Evolutionary conservation across 2,113 vertebrate species (phyloP), one percentile per base, ranked within the genome.

Genomic region (Clarias batrachus): DNA sequence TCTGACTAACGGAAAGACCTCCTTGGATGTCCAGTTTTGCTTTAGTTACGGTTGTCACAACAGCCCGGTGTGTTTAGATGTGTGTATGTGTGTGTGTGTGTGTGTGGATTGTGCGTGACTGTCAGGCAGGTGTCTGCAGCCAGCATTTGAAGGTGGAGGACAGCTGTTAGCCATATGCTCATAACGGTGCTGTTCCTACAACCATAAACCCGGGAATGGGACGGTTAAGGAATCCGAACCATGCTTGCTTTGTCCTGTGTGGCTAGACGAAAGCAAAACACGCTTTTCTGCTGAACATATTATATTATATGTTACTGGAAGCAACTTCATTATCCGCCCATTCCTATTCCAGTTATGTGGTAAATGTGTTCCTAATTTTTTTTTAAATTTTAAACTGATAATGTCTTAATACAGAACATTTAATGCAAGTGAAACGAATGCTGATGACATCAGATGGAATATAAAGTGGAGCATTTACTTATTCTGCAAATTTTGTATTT

Each of bases 121-220:
- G 66, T 76, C n/a, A 76, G 79, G 87, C 88, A 90, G 91, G 88
- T 91, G 86, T 88, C 78, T 88, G 73, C 86, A 86, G 81, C 77
- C 86, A 86, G 84, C 63, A 83, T 80, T 81, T 85, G 87, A 79
- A 80, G 86, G 89, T 89, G 63, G 83, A 87, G 74, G 66, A 86
- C 91, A 92, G 90, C 88, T 92, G 92, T 83, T 33, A 54, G 68
- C 90, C 91, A 92, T 86, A 91, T 92, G 91, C 86, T 88, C 89
- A 78, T 74, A 82, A 83, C 77, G 25, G 62, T 70, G 73, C 81
- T 74, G 70, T 87, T 90, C 82, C 82, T 89, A 81, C 81, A 81
- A 78, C 82, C 87, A 81, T 77, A 91, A 87, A 74, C 54, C 54
- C 73, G 41, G 83, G 87, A 70, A 88, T 90, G 80, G 66, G 86